Evolutionary conservation across 2,888 invertebrate genomes (phyloP).

Genomic region (Lochmaea crataegi): DNA sequence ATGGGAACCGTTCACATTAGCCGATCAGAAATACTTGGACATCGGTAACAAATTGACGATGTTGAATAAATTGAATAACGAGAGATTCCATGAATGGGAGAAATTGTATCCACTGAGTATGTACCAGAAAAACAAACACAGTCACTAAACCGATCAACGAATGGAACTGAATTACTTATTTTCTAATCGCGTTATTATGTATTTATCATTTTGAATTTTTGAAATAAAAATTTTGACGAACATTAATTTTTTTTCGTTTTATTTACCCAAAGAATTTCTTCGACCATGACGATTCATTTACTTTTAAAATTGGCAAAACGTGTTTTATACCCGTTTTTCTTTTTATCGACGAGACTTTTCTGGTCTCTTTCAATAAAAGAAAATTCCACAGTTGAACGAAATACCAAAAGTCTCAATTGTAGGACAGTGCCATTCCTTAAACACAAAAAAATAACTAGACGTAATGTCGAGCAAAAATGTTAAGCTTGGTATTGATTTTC

Average conservation of each 20-base stretch:
- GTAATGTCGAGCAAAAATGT: too few species aligned
- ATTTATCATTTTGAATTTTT: background rate
- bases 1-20: conserved; percentile 62
- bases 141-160: background rate
- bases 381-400: too few species aligned
- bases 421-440: too few species aligned
- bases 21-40: conserved; percentile 63
- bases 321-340: too few species aligned
- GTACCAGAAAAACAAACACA: conserved; percentile 12
- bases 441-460: too few species aligned
- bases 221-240: conserved; percentile 2
- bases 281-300: too few species aligned
- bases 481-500: too few species aligned
- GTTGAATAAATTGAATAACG: conserved; percentile 60
- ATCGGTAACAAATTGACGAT: conserved; percentile 61
- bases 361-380: too few species aligned
- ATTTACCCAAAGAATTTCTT: background rate
- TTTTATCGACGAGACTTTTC: too few species aligned
- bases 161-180: background rate
- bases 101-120: conserved; percentile 58
- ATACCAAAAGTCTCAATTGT: too few species aligned
- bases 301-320: too few species aligned
- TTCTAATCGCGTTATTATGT: background rate
- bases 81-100: conserved; percentile 64
- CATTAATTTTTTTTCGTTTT: background rate